A percentile compares a stretch with the other conserved stretches of the same genome.
These are phyloP conservation scores for Molanna angustata DNA, from an alignment of 2,888 invertebrate genomes.

Conservation along the genomic window DNA sequence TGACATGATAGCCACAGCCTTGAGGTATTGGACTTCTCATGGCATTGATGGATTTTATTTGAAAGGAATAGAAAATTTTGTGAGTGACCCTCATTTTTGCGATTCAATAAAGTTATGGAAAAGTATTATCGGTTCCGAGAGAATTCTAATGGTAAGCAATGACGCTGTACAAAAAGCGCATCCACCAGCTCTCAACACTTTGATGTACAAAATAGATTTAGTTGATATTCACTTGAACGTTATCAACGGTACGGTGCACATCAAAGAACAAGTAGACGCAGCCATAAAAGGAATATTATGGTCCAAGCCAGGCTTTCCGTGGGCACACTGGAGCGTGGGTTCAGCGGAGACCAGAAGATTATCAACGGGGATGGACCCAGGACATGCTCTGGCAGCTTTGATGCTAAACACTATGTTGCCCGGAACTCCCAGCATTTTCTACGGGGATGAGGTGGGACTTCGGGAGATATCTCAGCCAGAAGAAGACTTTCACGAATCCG, in stretches of 20 bases:
- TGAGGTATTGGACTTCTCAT: constrained; percentile 66
- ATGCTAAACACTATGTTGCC: constrained; percentile 80
- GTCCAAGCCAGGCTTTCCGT: constrained; percentile 63
- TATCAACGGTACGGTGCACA: constrained; percentile 53
- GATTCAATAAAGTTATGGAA: constrained; percentile 67
- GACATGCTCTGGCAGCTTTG: constrained; percentile 66
- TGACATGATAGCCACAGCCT: constrained; percentile 56
- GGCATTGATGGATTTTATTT: constrained; percentile 90
- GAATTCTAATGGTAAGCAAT: constrained; percentile 66
- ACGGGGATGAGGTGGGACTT: constrained; percentile 87
- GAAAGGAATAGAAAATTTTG: constrained; percentile 70
- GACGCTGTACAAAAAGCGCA: constrained; percentile 50
- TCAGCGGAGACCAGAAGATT: constrained; percentile 61
- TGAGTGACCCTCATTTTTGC: constrained; percentile 58
- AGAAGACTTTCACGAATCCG: constrained; percentile 57
- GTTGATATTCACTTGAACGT: constrained; percentile 67
- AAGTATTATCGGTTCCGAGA: constrained; percentile 58
- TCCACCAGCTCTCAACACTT: constrained; percentile 52
- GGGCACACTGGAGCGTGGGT: constrained; percentile 80
- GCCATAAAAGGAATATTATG: constrained; percentile 59
- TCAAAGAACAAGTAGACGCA: constrained; percentile 59
- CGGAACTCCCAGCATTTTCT: constrained; percentile 82
- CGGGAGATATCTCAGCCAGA: constrained; percentile 56
- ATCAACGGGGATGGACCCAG: constrained; percentile 54
- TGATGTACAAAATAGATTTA: constrained; percentile 67